Percentiles rank a stretch among this genome's conserved stretches.
These are phyloP conservation scores for Maniola hyperantus DNA, from an alignment of 2,888 invertebrate species.

Conservation along the genomic window DNA sequence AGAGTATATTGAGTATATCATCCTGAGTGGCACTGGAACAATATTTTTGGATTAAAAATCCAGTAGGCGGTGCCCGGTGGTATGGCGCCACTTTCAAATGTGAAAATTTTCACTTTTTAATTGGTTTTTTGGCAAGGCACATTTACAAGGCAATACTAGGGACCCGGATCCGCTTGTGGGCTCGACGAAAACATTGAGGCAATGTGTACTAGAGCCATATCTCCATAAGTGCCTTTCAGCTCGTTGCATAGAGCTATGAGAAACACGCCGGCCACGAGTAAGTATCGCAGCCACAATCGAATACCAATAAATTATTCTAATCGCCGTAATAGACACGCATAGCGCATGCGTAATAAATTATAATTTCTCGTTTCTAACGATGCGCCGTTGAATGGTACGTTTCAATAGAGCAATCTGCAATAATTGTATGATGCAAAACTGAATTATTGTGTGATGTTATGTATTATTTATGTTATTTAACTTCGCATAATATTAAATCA, in stretches of 20 bases:
- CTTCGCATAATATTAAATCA: neutral
- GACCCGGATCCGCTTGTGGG: too few species aligned
- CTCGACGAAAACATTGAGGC: too few species aligned
- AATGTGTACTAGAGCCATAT: neutral
- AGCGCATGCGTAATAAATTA: slow-evolving; percentile 41
- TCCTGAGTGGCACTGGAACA: too few species aligned
- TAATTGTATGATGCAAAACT: slow-evolving; percentile 13
- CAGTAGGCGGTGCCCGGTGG: too few species aligned
- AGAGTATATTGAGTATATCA: too few species aligned
- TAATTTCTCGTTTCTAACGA: slow-evolving; percentile 47
- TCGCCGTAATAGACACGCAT: slow-evolving; percentile 41
- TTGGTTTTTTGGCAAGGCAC: too few species aligned
- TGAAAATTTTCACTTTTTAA: too few species aligned
- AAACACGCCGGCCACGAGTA: slow-evolving; percentile 27
- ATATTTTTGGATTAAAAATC: too few species aligned
- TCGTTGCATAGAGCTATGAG: slow-evolving; percentile 10
- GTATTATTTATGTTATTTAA: neutral
- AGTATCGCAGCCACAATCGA: slow-evolving; percentile 41
- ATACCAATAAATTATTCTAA: slow-evolving; percentile 44
- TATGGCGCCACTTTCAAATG: too few species aligned
- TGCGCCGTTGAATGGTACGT: slow-evolving; percentile 36
- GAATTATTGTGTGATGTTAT: slow-evolving; percentile 1
- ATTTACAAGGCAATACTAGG: too few species aligned
- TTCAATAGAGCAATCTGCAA: slow-evolving; percentile 16
- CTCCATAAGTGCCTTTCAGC: neutral